Evolutionary conservation across 1,140 invertebrate species (phyloP).

Genomic region (Arctopsyche grandis): DNA sequence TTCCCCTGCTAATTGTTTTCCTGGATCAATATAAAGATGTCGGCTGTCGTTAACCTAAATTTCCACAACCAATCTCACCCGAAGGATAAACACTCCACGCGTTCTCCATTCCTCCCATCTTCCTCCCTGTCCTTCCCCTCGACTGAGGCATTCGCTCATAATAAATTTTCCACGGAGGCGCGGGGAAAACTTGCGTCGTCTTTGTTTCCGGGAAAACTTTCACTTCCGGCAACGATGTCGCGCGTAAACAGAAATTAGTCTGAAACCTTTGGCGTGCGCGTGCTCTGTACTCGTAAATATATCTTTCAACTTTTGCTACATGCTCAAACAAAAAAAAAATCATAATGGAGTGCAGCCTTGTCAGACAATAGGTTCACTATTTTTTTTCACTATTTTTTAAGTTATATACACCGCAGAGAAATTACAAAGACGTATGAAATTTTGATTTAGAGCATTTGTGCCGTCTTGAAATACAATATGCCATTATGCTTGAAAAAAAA

Average conservation of each 20-base stretch:
- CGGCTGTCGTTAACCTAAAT: conserved; percentile 2
- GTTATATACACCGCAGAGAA: too few species aligned
- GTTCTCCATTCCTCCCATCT: too few species aligned
- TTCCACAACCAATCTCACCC: not conserved
- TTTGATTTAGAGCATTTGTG: too few species aligned
- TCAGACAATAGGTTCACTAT: too few species aligned
- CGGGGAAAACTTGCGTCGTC: not conserved
- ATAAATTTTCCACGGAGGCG: not conserved
- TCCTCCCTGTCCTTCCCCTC: not conserved
- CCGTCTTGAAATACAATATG: too few species aligned
- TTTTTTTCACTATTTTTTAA: too few species aligned
- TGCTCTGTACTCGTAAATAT: too few species aligned
- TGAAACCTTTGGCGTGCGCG: not conserved
- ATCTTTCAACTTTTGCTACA: too few species aligned
- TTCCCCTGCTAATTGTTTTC: not conserved
- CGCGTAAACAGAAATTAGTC: conserved; percentile 14
- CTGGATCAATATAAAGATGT: conserved; percentile 5
- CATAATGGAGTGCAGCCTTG: too few species aligned
- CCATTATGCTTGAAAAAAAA: too few species aligned
- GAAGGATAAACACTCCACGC: not conserved
- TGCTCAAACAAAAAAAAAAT: too few species aligned
- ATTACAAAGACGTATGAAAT: too few species aligned
- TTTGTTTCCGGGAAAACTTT: conserved; percentile 15
- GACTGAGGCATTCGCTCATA: not conserved
- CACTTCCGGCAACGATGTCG: not conserved